A percentile compares a stretch with the other conserved stretches of the same genome.
These are phyloP conservation scores for Thunnus maccoyii DNA, from an alignment of 2,113 vertebrate species.

Conservation along the genomic window DNA sequence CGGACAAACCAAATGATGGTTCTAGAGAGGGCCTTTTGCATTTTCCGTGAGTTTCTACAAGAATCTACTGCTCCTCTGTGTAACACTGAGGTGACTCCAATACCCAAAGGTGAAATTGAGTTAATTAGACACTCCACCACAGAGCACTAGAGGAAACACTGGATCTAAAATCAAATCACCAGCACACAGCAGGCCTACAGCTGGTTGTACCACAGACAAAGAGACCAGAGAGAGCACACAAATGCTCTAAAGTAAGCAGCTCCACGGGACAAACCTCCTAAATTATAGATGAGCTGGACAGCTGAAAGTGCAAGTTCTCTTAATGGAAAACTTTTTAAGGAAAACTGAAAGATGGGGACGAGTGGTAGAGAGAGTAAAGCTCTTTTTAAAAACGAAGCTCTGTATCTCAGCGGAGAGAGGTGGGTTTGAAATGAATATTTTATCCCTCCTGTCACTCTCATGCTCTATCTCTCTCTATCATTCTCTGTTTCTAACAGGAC, in stretches of 20 bases:
- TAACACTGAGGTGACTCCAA: conserved; percentile 9
- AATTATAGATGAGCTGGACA: conserved; percentile 67
- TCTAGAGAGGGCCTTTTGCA: no score
- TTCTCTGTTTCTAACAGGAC: conserved; percentile 35
- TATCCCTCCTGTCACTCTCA: conserved; percentile 12
- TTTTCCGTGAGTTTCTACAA: not conserved
- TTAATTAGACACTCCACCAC: conserved; percentile 36
- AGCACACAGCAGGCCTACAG: conserved; percentile 4
- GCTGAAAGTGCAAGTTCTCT: conserved; percentile 43
- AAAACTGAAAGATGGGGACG: not conserved
- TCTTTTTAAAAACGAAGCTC: conserved; percentile 2
- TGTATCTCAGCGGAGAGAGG: conserved; percentile 13
- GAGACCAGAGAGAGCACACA: not conserved
- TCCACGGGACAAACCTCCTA: conserved; percentile 51
- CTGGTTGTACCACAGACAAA: conserved; percentile 24
- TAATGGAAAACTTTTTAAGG: conserved; percentile 64
- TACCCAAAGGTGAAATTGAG: conserved; percentile 42
- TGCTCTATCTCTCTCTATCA: conserved; percentile 11
- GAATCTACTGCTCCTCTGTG: not conserved
- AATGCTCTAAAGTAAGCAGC: conserved; percentile 29
- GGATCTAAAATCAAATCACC: conserved; percentile 57
- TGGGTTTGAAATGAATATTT: conserved; percentile 53
- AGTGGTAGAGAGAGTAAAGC: not conserved
- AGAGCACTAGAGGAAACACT: conserved; percentile 26
- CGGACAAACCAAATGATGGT: no score